Evolutionary conservation across 92 coral and sea anemone species (phyloP), one percentile per base, ranked within the genome.

Genomic region (Bergia sp.): DNA sequence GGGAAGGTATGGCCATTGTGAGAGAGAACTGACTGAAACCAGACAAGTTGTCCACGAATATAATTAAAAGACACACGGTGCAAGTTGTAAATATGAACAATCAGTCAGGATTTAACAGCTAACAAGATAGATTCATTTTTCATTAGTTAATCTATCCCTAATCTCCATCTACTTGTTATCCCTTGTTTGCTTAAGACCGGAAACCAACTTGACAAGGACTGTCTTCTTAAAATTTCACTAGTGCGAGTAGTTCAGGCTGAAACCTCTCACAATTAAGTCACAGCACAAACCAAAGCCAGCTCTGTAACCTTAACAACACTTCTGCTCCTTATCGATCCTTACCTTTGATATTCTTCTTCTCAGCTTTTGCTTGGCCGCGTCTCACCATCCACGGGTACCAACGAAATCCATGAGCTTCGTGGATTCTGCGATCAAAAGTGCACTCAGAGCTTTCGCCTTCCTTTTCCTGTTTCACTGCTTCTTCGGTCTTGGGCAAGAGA

Each of bases 311-410:
- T 39, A 39, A 21, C 2, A 47, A 78, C 7, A 18, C 21, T 2
- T 16, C 4, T 20, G 3, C 29, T 29, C 29, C 29, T 29, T 23
- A 29, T 38, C 38, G 6, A n/a, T 18, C 6, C 76, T n/a, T 42
- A 82, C 86, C 86, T 66, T 82, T 64, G 71, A 18, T 16, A 49
- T 55, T 38, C 40, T 38, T 42, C 38, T 44, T 41, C 42, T 66
- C 73, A 41, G 47, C 42, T 49, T 82, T 82, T 0, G 10, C 37
- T 21, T 61, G 39, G 9, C 86, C 58, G 4, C 75, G 39, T 40
- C 61, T 65, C 73, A 43, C 76, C 86, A 82, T 82, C 86, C 86
- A 82, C 49, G 86, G 86, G 38, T 82, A 82, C 86, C 86, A 82
- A 21, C 86, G 76, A 29, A 82, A 64, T 7, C 76, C 73, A 0